Evolutionary conservation across 2,113 vertebrate genomes (phyloP), one percentile per base, ranked within the genome.

Genomic region (Bolborhynchus lineola): DNA sequence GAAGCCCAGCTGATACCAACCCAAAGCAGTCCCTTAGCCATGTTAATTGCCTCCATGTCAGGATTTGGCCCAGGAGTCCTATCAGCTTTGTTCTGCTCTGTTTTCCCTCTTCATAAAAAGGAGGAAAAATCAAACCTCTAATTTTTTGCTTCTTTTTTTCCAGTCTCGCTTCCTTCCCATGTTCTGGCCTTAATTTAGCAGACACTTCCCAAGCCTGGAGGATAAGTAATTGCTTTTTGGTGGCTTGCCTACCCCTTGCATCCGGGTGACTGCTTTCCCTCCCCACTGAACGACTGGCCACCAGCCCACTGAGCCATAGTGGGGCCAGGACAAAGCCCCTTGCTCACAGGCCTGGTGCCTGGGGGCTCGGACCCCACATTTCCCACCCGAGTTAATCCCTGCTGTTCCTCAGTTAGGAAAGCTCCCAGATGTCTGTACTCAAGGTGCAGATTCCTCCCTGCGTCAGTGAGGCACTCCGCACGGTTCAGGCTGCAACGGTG

Each of bases 401-500:
- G 0, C 67, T 8, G 7, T 55, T 74, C 47, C 65, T 79, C 88
- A 4, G 0, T 90, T 78, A 77, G 76, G 86, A 72, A 69, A 59
- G 42, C 86, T 47, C 87, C 88, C 81, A 75, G 95, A 81, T 75
- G 81, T 62, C 96, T 94, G 83, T 65, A 47, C 94, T 94, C 49
- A 89, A 79, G 72, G 95, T 82, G 72, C 92, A 86, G 96, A 82
- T 86, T 90, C 91, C 42, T 28, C 65, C 53, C 79, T 26, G 60
- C 8, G 8, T 79, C 94, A 85, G 52, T 5, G 26, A 23, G 0
- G 86, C 21, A 57, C 88, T 94, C 89, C 0, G 5, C 89, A 62
- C 49, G 10, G 87, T 92, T 93, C 49, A 10, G 85, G 91, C 96
- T 95, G 97, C 96, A 95, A 71, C 37, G 12, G 94, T 69, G 81